Conservation (phyloP, 1,140 invertebrate species). For the Neoseiulus cucumeris region DNA sequence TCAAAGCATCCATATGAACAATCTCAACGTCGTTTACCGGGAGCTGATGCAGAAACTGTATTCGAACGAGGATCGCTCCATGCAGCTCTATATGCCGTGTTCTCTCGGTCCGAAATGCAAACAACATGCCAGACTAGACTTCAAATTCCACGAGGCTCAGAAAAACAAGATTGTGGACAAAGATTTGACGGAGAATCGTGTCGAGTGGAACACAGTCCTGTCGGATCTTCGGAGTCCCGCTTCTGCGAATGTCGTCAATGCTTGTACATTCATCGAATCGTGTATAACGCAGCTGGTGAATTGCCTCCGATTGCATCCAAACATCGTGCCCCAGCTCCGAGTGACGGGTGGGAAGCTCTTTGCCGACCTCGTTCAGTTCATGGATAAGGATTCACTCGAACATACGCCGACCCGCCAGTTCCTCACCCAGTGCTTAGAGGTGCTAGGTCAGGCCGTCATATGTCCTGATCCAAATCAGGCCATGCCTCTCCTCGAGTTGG, state of each 20-base stretch:
- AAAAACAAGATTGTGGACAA: neutral
- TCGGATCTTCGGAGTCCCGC: neutral
- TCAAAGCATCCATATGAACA: slow-evolving; percentile 1
- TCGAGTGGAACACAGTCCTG: neutral
- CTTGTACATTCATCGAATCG: neutral
- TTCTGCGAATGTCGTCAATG: neutral
- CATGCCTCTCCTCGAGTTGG: neutral
- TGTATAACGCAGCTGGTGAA: neutral
- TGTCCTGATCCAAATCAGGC: neutral
- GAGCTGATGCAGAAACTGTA: neutral
- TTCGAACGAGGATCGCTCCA: slow-evolving; percentile 1
- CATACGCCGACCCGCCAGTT: slow-evolving; percentile 52
- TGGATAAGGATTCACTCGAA: slow-evolving; percentile 41
- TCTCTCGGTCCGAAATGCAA: slow-evolving; percentile 4
- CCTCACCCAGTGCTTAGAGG: slow-evolving; percentile 44
- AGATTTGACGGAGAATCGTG: neutral
- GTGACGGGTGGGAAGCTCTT: slow-evolving; percentile 46
- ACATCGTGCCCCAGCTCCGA: slow-evolving; percentile 26
- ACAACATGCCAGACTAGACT: neutral
- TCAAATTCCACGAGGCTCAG: neutral
- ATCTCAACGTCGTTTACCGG: neutral
- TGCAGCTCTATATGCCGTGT: neutral
- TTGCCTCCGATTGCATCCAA: neutral
- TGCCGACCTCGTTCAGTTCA: slow-evolving; percentile 43
- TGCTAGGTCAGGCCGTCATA: slow-evolving; percentile 39